Evolutionary conservation across 2,888 invertebrate genomes (phyloP), one percentile per base, ranked within the genome.

Genomic region (Neuroscelio doddi): DNA sequence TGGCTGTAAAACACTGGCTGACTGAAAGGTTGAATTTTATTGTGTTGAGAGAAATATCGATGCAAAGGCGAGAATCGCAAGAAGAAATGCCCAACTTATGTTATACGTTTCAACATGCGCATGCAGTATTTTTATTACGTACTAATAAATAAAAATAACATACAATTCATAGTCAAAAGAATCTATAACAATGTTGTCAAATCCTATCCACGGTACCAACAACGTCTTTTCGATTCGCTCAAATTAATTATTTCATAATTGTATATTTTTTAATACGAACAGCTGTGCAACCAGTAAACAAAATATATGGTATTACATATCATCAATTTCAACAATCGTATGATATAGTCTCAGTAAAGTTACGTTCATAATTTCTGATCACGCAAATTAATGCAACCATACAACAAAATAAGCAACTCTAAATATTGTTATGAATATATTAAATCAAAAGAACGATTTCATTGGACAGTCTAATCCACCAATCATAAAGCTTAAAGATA

Each of bases 21-120:
- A 75, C 79, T 79, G 79, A 81, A 81, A 82, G 80, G 76, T 83
- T 78, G 79, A 82, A 83, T 83, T 82, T 82, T 80, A 81, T 82
- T 78, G 79, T 15, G 56, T 38, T 47, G 75, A 78, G 73, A 79
- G 77, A 80, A 80, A 80, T 80, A 79, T 80, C 76, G 80, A 78
- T 79, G 80, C 74, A 70, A 76, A 74, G 75, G 74, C 71, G 75
- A 72, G 74, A 71, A 74, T 70, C 70, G 56, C 36, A 29, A 32
- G 32, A 32, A 49, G 44, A 55, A 50, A 55, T 46, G 50, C 36
- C 27, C 42, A 4, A 52, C 45, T 49, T 49, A 30, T 26, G 45
- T 47, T 59, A 36, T 51, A 59, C 30, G 27, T 21, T 36, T 26
- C 27, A 57, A 38, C 52, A 42, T 47, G 46, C 42, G 26, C 14